Evolutionary conservation across 2,888 invertebrate genomes (phyloP), one percentile per base, ranked within the genome.

Genomic region (Dioctria rufipes): DNA sequence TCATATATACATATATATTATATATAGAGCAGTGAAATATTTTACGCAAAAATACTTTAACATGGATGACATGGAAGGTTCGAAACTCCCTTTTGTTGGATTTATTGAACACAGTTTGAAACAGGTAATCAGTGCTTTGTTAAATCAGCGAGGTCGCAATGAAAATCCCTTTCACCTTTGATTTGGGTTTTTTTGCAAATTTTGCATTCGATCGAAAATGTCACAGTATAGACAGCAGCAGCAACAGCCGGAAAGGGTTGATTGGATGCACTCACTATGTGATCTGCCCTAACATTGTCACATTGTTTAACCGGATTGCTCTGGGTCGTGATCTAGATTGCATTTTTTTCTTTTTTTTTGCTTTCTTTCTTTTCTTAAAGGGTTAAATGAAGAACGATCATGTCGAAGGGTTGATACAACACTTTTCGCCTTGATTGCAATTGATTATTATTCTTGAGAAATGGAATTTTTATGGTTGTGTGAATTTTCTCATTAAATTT

Each of bases 401-500:
- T 39, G 49, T 77, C 54, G 79, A 80, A 71, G 78, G 77, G 80
- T 81, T 78, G 80, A 80, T 25, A 25, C 67, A 66, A 80, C 37
- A 69, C 71, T 37, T 69, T 49, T 43, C 77, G 8, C 61, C 63
- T 65, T 80, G 81, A 80, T 81, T 81, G 78, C 80, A 67, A 81
- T 81, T 81, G 82, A 82, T 81, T 80, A 63, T 81, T 58, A 69
- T 81, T 81, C 60, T 43, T 25, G 40, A 71, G 80, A 81, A 71
- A 9, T n/a, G 51, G 51, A 80, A 80, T 82, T 82, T 82, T 82
- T 82, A 82, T 82, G 81, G 80, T 80, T 81, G 81, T 82, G 82
- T 82, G 82, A 82, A 82, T 81, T 82, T 82, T 82, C 81, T 81
- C 82, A 81, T 82, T 82, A 82, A 80, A 82, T 82, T 81, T 82